phyloP scores from a whole-genome alignment of 2,113 vertebrate genomes.

The Alethe castanea region DNA sequence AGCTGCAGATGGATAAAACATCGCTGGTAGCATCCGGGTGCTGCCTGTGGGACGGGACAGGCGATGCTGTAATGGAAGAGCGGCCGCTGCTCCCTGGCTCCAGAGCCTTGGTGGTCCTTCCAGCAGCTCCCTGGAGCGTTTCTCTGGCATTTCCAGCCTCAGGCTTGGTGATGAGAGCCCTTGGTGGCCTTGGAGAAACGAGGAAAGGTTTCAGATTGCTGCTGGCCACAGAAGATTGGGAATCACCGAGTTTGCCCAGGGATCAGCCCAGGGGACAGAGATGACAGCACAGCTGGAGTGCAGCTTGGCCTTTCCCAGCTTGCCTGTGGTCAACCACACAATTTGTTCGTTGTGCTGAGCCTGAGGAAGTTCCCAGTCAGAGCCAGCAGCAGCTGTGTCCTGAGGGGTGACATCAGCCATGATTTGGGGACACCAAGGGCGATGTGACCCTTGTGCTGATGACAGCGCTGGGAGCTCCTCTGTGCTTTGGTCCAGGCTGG shows the following conservation, averaged over 20 bases:
- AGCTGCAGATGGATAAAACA: conserved; percentile 17
- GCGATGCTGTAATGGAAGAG: conserved; percentile 7
- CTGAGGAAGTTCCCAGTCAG: neutral
- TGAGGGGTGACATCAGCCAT: neutral
- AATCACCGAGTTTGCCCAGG: neutral
- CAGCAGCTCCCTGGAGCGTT: neutral
- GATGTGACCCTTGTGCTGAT: fast-evolving
- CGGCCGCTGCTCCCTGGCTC: neutral
- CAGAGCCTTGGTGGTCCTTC: neutral
- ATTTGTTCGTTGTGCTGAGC: neutral
- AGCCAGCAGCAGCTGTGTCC: neutral
- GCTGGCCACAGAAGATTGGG: neutral
- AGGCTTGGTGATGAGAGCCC: neutral
- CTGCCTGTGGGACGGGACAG: neutral
- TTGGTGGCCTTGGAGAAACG: neutral
- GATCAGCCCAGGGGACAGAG: neutral
- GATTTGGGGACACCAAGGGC: neutral
- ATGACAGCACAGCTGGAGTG: neutral
- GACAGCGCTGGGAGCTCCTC: neutral
- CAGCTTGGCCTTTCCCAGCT: neutral
- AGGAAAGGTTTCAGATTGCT: neutral
- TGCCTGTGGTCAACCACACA: conserved; percentile 26
- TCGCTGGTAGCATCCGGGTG: neutral
- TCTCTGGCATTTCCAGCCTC: neutral
- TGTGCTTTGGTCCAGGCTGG: neutral